These are phyloP conservation scores for Nannoperca obscura DNA, from an alignment of 2,797 vertebrate genomes.

Conservation along the genomic window DNA sequence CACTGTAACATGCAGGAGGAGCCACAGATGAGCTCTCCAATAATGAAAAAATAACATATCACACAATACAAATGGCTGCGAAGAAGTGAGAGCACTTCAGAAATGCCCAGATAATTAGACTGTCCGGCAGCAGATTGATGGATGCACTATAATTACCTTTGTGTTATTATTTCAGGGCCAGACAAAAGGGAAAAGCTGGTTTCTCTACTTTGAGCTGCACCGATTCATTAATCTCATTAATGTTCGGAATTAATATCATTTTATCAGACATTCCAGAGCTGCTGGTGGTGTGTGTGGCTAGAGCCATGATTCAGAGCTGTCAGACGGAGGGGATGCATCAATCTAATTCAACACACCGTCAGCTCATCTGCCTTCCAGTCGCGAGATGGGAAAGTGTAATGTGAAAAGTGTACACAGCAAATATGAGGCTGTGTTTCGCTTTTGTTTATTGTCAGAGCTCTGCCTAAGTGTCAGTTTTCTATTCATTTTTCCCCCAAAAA, in stretches of 20 bases:
- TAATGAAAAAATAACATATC: constrained; percentile 92
- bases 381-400: no score
- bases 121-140: constrained; percentile 92
- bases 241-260: constrained; percentile 99
- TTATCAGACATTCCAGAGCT: constrained; percentile 99
- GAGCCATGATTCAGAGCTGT: constrained; percentile 92
- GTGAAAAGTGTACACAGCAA: constrained; percentile 79
- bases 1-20: constrained; percentile 85
- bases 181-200: constrained; percentile 89
- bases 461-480: constrained; percentile 81
- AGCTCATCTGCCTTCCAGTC: constrained; percentile 88
- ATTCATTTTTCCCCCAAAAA: constrained; percentile 81
- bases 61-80: constrained; percentile 86
- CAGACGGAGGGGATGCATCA: constrained; percentile 89
- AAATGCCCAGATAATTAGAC: constrained; percentile 91
- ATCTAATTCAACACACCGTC: constrained; percentile 87
- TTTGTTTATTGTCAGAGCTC: constrained; percentile 89
- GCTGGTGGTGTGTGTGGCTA: constrained; percentile 88
- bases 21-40: constrained; percentile 83
- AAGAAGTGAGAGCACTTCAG: constrained; percentile 88
- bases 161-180: constrained; percentile 96
- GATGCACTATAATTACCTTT: constrained; percentile 99
- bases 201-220: constrained; percentile 87
- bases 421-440: constrained; percentile 63
- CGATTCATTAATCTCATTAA: constrained; percentile 99